These are phyloP conservation scores for Druceiella hillmani DNA, from an alignment of 2,888 invertebrate species.

Conservation along the genomic window DNA sequence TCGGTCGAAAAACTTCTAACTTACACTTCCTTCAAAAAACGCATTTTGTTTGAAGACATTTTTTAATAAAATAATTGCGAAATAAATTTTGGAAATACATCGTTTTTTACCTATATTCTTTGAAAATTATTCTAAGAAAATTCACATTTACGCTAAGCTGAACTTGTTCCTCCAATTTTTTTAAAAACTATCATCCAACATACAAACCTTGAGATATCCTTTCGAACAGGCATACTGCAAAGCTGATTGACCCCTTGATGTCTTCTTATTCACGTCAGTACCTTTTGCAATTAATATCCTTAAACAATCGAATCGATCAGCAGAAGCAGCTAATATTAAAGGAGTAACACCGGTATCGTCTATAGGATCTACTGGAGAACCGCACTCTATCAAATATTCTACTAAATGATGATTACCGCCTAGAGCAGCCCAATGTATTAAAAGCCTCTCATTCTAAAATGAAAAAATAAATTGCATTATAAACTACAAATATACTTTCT, in stretches of 20 bases:
- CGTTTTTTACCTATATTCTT: no score
- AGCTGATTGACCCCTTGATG: slow-evolving; percentile 69
- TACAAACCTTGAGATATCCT: slow-evolving; percentile 62
- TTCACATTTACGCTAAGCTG: no score
- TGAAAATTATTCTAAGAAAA: no score
- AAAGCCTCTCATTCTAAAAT: slow-evolving; percentile 61
- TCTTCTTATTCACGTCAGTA: slow-evolving; percentile 68
- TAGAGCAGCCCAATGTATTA: slow-evolving; percentile 76
- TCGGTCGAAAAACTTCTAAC: no score
- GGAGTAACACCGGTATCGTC: slow-evolving; percentile 78
- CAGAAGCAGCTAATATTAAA: slow-evolving; percentile 73
- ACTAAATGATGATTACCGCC: slow-evolving; percentile 73
- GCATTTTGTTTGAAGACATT: no score
- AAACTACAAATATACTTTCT: neutral
- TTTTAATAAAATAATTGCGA: no score
- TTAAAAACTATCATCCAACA: no score
- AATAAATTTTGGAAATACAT: no score
- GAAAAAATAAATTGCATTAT: slow-evolving; percentile 5
- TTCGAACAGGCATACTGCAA: slow-evolving; percentile 85
- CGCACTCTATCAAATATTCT: slow-evolving; percentile 58
- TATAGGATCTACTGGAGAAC: slow-evolving; percentile 60
- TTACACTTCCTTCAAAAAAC: no score
- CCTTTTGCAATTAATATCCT: slow-evolving; percentile 59
- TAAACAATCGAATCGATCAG: slow-evolving; percentile 66
- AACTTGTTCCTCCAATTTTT: no score